Evolutionary conservation across 2,797 vertebrate species (phyloP).

Genomic region (Etheostoma perlongum): DNA sequence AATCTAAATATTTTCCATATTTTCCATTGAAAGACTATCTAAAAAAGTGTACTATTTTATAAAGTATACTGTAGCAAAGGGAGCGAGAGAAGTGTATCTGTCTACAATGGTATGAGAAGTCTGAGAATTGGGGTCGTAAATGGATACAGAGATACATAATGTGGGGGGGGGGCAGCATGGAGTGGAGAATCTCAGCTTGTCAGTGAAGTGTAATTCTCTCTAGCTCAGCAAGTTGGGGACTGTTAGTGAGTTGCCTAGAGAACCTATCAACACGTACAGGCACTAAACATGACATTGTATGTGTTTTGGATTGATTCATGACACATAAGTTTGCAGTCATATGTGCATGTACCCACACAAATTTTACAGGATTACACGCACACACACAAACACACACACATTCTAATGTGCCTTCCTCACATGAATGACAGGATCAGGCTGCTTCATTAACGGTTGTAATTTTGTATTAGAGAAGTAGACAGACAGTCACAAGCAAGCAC

Average conservation of each 20-base stretch:
- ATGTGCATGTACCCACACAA: not conserved
- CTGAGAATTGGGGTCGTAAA: conserved; percentile 16
- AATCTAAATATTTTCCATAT: not conserved
- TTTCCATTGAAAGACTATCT: not conserved
- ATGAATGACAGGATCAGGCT: not conserved
- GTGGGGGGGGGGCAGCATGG: not conserved
- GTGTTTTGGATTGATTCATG: conserved; percentile 37
- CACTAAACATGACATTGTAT: conserved; percentile 23
- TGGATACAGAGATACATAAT: conserved; percentile 15
- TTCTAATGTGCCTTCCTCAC: not conserved
- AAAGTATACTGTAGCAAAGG: conserved; percentile 1
- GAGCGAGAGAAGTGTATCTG: not conserved
- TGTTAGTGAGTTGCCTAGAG: conserved; percentile 47
- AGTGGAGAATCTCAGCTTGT: conserved; percentile 44
- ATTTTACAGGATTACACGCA: too few species aligned
- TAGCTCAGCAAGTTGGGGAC: conserved; percentile 64
- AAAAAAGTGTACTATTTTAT: not conserved
- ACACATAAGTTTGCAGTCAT: conserved; percentile 5
- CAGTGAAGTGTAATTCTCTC: conserved; percentile 50
- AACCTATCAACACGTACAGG: conserved; percentile 49
- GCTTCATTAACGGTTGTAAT: not conserved
- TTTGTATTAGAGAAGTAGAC: not conserved
- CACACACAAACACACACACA: not conserved
- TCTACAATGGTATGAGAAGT: conserved; percentile 5
- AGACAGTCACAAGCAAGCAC: not conserved